A percentile compares a stretch with the other conserved stretches of the same genome.
These are phyloP conservation scores for Clanis bilineata DNA, from an alignment of 2,888 invertebrate genomes.

Conservation along the genomic window DNA sequence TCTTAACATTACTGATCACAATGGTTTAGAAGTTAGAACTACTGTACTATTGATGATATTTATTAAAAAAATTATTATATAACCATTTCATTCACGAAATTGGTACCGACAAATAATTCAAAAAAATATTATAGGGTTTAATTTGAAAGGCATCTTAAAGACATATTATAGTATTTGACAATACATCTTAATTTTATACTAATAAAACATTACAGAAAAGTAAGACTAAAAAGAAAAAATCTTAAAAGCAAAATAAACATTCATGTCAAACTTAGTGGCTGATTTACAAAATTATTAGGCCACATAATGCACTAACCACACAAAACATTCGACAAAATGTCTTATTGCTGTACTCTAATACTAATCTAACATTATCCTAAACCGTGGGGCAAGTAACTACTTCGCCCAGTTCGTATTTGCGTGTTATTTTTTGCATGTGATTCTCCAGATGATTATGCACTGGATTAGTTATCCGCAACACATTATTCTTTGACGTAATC, in stretches of 20 bases:
- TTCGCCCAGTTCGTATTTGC: slow-evolving; percentile 72
- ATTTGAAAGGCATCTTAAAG: too few species aligned
- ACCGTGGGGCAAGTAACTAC: slow-evolving; percentile 74
- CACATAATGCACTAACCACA: slow-evolving; percentile 11
- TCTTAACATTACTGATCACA: slow-evolving; percentile 45
- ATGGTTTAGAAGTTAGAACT: slow-evolving; percentile 34
- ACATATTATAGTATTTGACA: neutral
- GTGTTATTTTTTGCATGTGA: slow-evolving; percentile 68
- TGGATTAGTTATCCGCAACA: slow-evolving; percentile 70
- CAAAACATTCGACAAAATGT: slow-evolving; percentile 18
- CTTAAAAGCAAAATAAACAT: neutral
- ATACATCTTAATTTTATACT: neutral
- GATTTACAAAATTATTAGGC: slow-evolving; percentile 18
- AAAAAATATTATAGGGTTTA: too few species aligned
- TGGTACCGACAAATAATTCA: neutral
- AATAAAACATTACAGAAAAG: neutral
- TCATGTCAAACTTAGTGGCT: slow-evolving; percentile 11
- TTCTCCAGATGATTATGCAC: slow-evolving; percentile 70
- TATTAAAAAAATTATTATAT: slow-evolving; percentile 21
- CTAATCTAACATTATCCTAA: slow-evolving; percentile 28
- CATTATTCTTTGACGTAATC: slow-evolving; percentile 75
- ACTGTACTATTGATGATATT: slow-evolving; percentile 32
- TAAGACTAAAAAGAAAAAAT: neutral
- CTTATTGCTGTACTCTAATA: neutral
- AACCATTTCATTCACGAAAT: neutral